These are phyloP conservation scores for Corapipo altera DNA, from an alignment of 2,113 vertebrate species.

Conservation along the genomic window DNA sequence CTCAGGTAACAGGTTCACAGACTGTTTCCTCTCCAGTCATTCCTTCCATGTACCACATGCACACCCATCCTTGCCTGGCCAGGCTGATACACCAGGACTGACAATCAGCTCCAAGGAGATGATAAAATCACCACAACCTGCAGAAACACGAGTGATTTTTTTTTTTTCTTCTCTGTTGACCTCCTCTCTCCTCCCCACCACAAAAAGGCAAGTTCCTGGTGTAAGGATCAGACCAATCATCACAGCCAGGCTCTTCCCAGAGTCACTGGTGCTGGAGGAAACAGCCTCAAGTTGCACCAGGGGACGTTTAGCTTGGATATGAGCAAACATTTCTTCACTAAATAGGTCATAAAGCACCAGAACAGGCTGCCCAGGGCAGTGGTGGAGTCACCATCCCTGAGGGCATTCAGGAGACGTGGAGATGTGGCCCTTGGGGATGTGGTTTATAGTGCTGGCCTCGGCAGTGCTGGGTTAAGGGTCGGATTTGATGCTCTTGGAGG, in stretches of 20 bases:
- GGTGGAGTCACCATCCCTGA: neutral
- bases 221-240: neutral
- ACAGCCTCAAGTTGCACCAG: rapidly evolving
- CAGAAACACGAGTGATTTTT: neutral
- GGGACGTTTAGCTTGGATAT: rapidly evolving
- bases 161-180: neutral
- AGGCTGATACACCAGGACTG: neutral
- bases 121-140: neutral
- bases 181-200: neutral
- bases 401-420: neutral
- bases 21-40: rapidly evolving
- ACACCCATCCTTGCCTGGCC: neutral
- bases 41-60: rapidly evolving
- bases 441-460: neutral
- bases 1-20: neutral
- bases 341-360: neutral
- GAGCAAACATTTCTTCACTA: neutral
- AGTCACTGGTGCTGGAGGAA: neutral
- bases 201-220: neutral
- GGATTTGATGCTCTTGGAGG: neutral
- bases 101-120: neutral
- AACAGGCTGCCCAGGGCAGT: neutral
- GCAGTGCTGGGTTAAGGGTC: neutral
- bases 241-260: neutral
- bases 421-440: neutral